Base-by-base conservation (phyloP, 2,113 vertebrate species). In the Megaleporinus macrocephalus region DNA sequence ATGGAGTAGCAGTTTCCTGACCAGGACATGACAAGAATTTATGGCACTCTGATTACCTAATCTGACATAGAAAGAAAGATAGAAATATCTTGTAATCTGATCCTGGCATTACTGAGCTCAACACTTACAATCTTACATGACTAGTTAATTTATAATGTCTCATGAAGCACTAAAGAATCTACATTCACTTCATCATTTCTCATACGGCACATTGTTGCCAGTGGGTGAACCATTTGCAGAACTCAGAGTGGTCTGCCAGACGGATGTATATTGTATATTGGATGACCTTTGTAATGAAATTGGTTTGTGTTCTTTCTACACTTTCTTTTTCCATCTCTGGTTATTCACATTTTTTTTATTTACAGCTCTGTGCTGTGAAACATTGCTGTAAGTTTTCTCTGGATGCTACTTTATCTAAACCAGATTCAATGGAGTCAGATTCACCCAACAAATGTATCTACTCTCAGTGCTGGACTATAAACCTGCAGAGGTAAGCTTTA, bases 281-380 rank as follows among this genome's bases (percentile, higher is more conserved):
- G 33, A 47, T 66, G 71, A 81, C 72, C 44, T 81, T 81, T 81
- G n/a, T 55, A 66, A 57, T 55, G 71, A 53, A 41, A 74, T 75
- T 55, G 61, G 30, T 30, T 62, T 75, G 15, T 47, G 30, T 57
- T 75, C n/a, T 44, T 53, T 47, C 30, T 29, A 47, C 57, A 26
- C 47, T 51, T 27, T 55, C 44, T 61, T 47, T 59, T 13, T 13
- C 49, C 33, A 44, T 26, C 16, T 53, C 24, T 65, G 18, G 3
- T 62, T 47, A 65, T 73, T 73, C 59, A 73, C 41, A 63, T 59
- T 80, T 18, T 72, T 63, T 80, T 51, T 73, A 24, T 62, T 73
- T 73, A 49, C 41, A 24, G 44, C 44, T 73, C 44, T 80, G 41
- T 22, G 22, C 30, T 62, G 27, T 75, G 65, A 36, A 68, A 68